Conservation (phyloP, 2,113 vertebrate genomes). For the Anhinga anhinga region DNA sequence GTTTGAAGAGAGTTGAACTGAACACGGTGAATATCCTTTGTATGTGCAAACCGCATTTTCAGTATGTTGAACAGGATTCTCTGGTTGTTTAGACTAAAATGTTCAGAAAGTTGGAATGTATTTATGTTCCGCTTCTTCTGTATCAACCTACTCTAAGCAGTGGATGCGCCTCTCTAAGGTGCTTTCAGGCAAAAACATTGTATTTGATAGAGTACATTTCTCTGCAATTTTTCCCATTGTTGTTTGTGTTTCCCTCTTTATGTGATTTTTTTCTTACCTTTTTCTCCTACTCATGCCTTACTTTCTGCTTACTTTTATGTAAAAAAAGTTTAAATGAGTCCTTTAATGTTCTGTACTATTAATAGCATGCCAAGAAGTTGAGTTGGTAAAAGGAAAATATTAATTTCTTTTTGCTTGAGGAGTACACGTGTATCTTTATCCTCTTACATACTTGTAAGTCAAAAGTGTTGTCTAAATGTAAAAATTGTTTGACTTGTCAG, state of each 20-base stretch:
- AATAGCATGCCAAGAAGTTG: neutral
- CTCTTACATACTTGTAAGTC: neutral
- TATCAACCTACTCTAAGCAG: neutral
- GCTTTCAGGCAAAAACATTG: neutral
- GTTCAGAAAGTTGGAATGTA: neutral
- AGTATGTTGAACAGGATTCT: neutral
- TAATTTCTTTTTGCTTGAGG: neutral
- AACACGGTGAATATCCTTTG: neutral
- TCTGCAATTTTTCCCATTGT: neutral
- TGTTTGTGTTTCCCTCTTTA: neutral
- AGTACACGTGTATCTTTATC: neutral
- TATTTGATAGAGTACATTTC: neutral
- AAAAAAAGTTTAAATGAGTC: neutral
- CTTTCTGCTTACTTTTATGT: neutral
- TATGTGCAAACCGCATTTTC: neutral
- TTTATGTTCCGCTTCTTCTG: neutral
- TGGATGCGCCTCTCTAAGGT: fast-evolving
- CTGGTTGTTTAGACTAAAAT: neutral
- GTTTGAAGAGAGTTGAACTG: neutral
- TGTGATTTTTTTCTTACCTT: neutral
- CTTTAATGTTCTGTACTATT: neutral
- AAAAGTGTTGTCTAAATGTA: neutral
- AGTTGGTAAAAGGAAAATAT: neutral
- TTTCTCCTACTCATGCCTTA: neutral
- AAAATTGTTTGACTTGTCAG: neutral